phyloP scores from a whole-genome alignment of 2,797 vertebrate genomes.

The Pipistrellus kuhlii region DNA sequence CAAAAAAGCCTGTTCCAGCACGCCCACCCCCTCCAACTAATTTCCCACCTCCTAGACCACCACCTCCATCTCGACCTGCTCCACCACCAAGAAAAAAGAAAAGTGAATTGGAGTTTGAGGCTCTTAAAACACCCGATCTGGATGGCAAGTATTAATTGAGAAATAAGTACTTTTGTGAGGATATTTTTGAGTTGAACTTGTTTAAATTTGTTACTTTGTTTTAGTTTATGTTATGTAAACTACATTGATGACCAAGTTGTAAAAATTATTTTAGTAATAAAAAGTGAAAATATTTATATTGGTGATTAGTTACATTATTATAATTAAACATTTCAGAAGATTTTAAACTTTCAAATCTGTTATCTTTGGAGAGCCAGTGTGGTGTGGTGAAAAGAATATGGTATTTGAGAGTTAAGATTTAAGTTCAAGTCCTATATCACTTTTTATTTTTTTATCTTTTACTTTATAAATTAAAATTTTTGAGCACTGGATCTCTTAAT shows the following conservation, averaged over 20 bases:
- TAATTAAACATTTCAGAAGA: constrained; percentile 51
- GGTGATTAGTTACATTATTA: constrained; percentile 38
- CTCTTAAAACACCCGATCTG: constrained; percentile 90
- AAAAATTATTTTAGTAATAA: constrained; percentile 55
- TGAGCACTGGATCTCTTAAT: constrained; percentile 15
- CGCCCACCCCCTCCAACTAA: constrained; percentile 94
- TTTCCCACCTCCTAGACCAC: constrained; percentile 94
- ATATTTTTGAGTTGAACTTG: constrained; percentile 39
- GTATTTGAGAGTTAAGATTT: not conserved
- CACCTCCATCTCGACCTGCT: constrained; percentile 93
- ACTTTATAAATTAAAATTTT: not conserved
- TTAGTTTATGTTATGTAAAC: constrained; percentile 35
- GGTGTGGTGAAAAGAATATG: constrained; percentile 24
- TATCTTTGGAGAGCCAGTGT: constrained; percentile 6
- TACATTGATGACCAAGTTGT: not conserved
- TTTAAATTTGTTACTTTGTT: constrained; percentile 59
- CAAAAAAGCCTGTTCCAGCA: constrained; percentile 95
- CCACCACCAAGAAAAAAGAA: constrained; percentile 94
- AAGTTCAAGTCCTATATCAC: not conserved
- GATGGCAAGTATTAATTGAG: constrained; percentile 90
- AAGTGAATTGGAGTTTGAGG: constrained; percentile 90
- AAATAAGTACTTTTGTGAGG: constrained; percentile 33
- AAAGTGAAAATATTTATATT: constrained; percentile 44
- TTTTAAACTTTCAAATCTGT: constrained; percentile 49
- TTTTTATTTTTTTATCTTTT: not conserved